Evolutionary conservation across 2,888 invertebrate species (phyloP).

Genomic region (Trypoxylon attenuatum): DNA sequence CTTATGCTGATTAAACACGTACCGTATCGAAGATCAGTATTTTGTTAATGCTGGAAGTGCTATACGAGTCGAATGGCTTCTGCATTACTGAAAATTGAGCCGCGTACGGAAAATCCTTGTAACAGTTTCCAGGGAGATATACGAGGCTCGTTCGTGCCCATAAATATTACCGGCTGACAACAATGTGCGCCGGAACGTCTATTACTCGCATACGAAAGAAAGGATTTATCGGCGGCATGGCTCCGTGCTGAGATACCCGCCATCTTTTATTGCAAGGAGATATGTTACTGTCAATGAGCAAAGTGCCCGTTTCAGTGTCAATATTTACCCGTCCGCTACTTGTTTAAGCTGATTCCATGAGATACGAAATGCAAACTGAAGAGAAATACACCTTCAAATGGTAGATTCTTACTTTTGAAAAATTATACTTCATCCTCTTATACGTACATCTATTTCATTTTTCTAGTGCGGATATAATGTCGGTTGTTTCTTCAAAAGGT

Average conservation of each 20-base stretch:
- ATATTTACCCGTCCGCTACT: constrained; percentile 25
- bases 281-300: constrained; percentile 12
- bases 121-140: constrained; percentile 38
- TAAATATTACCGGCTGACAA: constrained; percentile 46
- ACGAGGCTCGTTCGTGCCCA: constrained; percentile 23
- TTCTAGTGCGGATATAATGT: not conserved
- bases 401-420: not conserved
- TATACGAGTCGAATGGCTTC: constrained; percentile 12
- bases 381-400: not conserved
- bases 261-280: constrained; percentile 33
- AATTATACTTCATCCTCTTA: not conserved
- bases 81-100: constrained; percentile 31
- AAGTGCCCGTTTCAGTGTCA: constrained; percentile 7
- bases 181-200: constrained; percentile 34
- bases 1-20: no score
- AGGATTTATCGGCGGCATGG: constrained; percentile 48
- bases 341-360: constrained; percentile 15
- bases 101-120: constrained; percentile 44
- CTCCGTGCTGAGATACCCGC: constrained; percentile 22
- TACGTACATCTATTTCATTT: not conserved
- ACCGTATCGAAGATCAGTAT: no score
- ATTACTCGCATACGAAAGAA: constrained; percentile 40
- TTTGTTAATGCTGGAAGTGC: no score
- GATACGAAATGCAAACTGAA: constrained; percentile 1
- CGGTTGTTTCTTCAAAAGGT: no score